A percentile compares a stretch with the other conserved stretches of the same genome.
Evolutionary conservation across 2,113 vertebrate species (phyloP).

Genomic region (Malurus cyaneus): DNA sequence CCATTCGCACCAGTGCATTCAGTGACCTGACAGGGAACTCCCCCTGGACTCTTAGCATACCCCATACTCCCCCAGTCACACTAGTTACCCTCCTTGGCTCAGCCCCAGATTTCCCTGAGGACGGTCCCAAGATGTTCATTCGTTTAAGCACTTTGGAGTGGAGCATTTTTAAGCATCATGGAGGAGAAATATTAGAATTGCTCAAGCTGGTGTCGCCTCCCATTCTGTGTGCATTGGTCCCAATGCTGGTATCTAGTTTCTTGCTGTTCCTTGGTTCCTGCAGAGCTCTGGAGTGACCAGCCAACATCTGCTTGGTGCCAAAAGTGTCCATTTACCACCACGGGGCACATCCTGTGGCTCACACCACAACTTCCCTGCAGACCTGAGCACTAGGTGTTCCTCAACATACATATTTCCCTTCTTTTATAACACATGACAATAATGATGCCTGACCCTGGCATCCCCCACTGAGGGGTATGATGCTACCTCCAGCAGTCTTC

Average conservation of each 20-base stretch:
- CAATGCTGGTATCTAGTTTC: neutral
- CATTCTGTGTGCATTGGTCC: neutral
- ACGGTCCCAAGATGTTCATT: too few relatives aligned
- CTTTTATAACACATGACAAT: neutral
- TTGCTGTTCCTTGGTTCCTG: neutral
- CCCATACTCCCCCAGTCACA: too few relatives aligned
- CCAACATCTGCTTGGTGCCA: too few relatives aligned
- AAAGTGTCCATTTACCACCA: neutral
- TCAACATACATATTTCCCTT: neutral
- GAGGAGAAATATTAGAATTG: too few relatives aligned
- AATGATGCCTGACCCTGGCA: neutral
- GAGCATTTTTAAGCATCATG: too few relatives aligned
- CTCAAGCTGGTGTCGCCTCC: too few relatives aligned
- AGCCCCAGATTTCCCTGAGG: too few relatives aligned
- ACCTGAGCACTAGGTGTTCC: too few relatives aligned
- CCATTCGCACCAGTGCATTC: neutral
- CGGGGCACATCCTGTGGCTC: neutral
- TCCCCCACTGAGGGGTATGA: accelerated
- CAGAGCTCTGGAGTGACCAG: neutral
- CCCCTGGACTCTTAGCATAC: neutral
- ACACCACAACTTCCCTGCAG: neutral
- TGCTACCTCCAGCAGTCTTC: neutral
- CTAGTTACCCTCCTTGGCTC: too few relatives aligned
- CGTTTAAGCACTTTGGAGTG: too few relatives aligned
- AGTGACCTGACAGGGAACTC: neutral